phyloP scores from a whole-genome alignment of 2,888 invertebrate genomes.

The Agrenia bidenticulata region DNA sequence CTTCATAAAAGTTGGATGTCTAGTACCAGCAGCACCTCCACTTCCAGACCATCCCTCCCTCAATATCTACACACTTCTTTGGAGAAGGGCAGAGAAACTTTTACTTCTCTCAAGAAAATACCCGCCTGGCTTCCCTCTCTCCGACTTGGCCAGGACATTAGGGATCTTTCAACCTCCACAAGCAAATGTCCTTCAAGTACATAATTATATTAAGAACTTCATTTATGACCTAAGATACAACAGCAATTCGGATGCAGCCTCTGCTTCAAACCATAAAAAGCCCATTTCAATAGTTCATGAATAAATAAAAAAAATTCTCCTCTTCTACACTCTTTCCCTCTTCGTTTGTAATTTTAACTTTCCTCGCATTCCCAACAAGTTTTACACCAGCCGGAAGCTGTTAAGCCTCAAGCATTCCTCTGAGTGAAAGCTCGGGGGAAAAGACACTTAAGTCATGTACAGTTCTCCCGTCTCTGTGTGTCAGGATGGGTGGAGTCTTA shows the following conservation, averaged over 20 bases:
- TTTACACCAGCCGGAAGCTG: constrained; percentile 17
- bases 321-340: background rate
- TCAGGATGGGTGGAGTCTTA: too few relatives aligned
- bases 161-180: background rate
- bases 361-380: constrained; percentile 4
- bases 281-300: constrained; percentile 20
- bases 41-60: background rate
- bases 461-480: background rate
- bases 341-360: constrained; percentile 18
- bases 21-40: constrained; percentile 16
- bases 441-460: constrained; percentile 7
- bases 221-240: constrained; percentile 10
- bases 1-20: constrained; percentile 36
- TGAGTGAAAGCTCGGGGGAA: constrained; percentile 14
- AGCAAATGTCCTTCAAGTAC: background rate
- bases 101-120: too few relatives aligned
- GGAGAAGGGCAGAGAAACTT: background rate
- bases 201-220: constrained; percentile 23
- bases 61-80: background rate
- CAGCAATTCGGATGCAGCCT: constrained; percentile 1
- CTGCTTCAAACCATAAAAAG: constrained; percentile 19
- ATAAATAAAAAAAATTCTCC: constrained; percentile 15
- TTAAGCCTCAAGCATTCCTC: constrained; percentile 12
- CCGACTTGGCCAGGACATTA: too few relatives aligned
- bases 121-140: too few relatives aligned